Base-by-base conservation (phyloP, 2,113 vertebrate species). In the Acinonyx jubatus region DNA sequence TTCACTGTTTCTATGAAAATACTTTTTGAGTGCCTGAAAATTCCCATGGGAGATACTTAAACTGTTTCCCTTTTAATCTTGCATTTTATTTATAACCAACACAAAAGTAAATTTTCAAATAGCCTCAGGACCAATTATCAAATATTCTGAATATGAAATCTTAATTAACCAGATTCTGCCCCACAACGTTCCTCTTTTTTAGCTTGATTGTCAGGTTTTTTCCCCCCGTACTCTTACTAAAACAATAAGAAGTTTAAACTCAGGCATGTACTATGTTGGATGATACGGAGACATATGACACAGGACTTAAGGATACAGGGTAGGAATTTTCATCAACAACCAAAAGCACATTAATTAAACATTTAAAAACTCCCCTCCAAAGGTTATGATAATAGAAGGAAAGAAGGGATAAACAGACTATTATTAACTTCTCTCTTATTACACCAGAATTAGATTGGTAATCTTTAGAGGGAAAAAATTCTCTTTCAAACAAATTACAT, bases 101-200 rank as follows among this genome's bases (percentile, higher is more conserved):
- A 50, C 7, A 84, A 91, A 89, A 79, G 50, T 94, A 92, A 89
- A 61, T 85, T 95, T 92, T n/a, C 89, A 88, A 91, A 85, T 79
- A 73, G n/a, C 48, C 52, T 91, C 33, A 92, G 48, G 18, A 81
- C 31, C 27, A 89, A 48, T 71, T 76, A 65, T 83, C 15, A 73
- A 21, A 68, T 96, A 76, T 96, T 81, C 31, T 84, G 50, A 96
- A 50, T 80, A 57, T 87, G 50, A 93, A 90, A 69, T 85, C 48
- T 93, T 65, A 87, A 15, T 82, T 69, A 63, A 38, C n/a, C 21
- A 69, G 50, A 19, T 48, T 94, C 52, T 94, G 2, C 31, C 31
- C 3, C 52, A 14, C 14, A 33, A 1, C 65, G 25, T 83, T 89
- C 38, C 23, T 89, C 27, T 55, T 85, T 87, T 41, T 73, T 76